Evolutionary conservation across 2,888 invertebrate species (phyloP), one percentile per base, ranked within the genome.

Genomic region (Clistopyga incitator): DNA sequence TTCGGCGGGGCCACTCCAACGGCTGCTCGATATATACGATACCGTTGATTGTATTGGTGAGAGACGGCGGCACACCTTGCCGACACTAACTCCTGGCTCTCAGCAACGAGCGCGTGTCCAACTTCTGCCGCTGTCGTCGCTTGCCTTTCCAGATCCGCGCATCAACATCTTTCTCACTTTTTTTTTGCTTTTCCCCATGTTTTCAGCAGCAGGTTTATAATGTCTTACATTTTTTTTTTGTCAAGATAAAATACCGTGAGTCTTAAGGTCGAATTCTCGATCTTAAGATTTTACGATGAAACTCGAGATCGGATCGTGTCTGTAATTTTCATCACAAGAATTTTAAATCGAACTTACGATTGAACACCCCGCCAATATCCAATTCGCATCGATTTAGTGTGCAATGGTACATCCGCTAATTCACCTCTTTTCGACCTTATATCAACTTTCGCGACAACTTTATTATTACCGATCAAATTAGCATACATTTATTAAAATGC

Each of bases 1-100:
- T 78, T 72, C 74, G 72, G 72, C 72, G 61, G 68, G 61, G 68
- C 64, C 64, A 50, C 50, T 72, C 52, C 78, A 78, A 74, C 74
- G 68, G 67, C 80, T 74, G 50, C 67, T 64, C 68, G 64, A 56
- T 64, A 4, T 71, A 50, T 59, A 67, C 59, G 59, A 47, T 50
- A 18, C 18, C 25, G 52, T 42, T n/a, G 15, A 29, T 18, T 64
- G 47, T 13, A 15, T 50, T 59, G 25, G 52, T 56, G 77, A 64
- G 74, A 81, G 61, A 47, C 64, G 68, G 89, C 89, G 89, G 88
- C 89, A 88, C 91, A 89, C 90, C 89, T 90, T 90, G 90, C 90
- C 71, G 88, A 88, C 86, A 85, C 85, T 75, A 89, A 88, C 91
- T 88, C 90, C 89, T 89, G 89, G 90, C 90, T 65, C 89, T 88